These are phyloP conservation scores for Anas bernieri DNA, from an alignment of 2,797 vertebrate genomes.

Conservation along the genomic window DNA sequence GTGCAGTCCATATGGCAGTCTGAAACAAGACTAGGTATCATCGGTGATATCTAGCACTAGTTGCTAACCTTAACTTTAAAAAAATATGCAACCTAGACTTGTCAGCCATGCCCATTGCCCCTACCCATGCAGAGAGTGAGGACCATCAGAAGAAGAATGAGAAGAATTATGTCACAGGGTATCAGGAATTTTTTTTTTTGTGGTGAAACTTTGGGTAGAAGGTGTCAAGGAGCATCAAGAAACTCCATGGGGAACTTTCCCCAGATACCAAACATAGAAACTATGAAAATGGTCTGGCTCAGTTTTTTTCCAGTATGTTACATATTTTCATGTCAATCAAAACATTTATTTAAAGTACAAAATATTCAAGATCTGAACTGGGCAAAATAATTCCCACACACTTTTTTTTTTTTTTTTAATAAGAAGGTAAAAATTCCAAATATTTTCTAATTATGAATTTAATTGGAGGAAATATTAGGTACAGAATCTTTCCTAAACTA, in stretches of 20 bases:
- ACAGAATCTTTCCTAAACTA: not conserved
- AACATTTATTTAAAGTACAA: constrained; percentile 21
- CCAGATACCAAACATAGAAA: not conserved
- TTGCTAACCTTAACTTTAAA: not conserved
- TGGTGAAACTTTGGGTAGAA: not conserved
- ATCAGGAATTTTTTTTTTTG: not conserved
- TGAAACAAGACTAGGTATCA: not conserved
- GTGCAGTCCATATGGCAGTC: accelerated
- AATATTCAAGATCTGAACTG: not conserved
- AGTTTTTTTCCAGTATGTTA: not conserved
- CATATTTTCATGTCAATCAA: constrained; percentile 9
- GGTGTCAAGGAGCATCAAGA: not conserved
- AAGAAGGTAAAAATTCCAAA: not conserved
- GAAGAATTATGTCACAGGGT: not conserved
- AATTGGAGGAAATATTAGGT: not conserved
- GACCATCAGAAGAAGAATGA: not conserved
- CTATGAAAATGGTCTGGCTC: not conserved
- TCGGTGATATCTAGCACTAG: not conserved
- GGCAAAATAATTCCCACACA: not conserved
- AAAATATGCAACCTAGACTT: not conserved
- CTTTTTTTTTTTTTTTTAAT: too few species aligned
- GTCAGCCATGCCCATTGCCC: not conserved
- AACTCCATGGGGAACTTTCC: not conserved
- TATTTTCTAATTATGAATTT: not conserved
- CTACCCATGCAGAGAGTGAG: not conserved